Conservation (phyloP, 2,888 invertebrate species). For the Thalpophila matura region DNA sequence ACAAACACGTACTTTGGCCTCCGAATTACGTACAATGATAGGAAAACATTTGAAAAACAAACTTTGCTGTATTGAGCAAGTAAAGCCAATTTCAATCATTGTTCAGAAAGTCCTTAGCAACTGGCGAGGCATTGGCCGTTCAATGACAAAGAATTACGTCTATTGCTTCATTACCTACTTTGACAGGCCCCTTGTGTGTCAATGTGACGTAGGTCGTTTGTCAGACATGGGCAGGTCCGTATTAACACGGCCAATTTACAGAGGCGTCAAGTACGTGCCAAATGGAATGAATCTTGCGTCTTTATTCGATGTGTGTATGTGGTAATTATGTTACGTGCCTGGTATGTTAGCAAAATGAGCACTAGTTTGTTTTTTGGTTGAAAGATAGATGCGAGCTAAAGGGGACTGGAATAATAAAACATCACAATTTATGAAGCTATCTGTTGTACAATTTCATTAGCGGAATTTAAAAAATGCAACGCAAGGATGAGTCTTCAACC, state of each 20-base stretch:
- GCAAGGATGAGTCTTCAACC: neutral
- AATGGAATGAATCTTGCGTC: conserved; percentile 29
- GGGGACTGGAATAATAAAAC: conserved; percentile 16
- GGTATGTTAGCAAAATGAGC: conserved; percentile 19
- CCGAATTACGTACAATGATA: conserved; percentile 15
- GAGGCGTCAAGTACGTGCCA: conserved; percentile 14
- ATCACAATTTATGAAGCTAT: conserved; percentile 30
- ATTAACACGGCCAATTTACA: conserved; percentile 16
- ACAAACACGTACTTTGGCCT: conserved; percentile 20
- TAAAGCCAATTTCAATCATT: conserved; percentile 20
- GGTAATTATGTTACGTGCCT: conserved; percentile 42
- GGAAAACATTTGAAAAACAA: conserved; percentile 15
- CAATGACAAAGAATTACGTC: conserved; percentile 40
- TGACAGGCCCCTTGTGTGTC: conserved; percentile 51
- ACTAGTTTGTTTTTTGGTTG: conserved; percentile 31
- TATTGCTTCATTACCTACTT: conserved; percentile 32
- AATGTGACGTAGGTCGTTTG: conserved; percentile 36
- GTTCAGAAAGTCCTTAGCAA: conserved; percentile 41
- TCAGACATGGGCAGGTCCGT: conserved; percentile 29
- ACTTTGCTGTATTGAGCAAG: neutral
- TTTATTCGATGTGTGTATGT: conserved; percentile 16
- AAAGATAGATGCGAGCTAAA: conserved; percentile 16
- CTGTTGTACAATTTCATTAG: conserved; percentile 4
- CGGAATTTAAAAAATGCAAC: conserved; percentile 28
- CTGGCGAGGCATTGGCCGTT: conserved; percentile 26